A percentile compares a stretch with the other conserved stretches of the same genome.
Evolutionary conservation across 1,140 invertebrate genomes (phyloP).

Genomic region (Drosophila lini): DNA sequence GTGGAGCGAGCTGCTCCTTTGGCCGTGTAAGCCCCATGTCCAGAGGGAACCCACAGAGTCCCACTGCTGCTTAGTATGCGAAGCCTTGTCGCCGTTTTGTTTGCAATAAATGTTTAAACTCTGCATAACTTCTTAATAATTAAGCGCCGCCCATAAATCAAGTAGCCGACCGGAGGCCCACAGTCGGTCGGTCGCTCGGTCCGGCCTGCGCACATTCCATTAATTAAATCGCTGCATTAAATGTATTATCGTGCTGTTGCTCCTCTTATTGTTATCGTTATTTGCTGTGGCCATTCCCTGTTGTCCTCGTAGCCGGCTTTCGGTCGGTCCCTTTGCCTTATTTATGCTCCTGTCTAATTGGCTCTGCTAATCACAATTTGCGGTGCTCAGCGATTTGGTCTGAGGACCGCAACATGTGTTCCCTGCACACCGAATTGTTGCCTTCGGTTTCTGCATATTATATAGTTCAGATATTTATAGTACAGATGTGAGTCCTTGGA

Average conservation of each 20-base stretch:
- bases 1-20: slow-evolving; percentile 3
- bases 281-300: slow-evolving; percentile 29
- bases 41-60: neutral
- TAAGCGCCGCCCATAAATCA: slow-evolving; percentile 71
- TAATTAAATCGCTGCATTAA: slow-evolving; percentile 72
- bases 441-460: neutral
- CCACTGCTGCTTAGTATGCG: slow-evolving; percentile 60
- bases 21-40: neutral
- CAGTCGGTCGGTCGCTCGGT: neutral
- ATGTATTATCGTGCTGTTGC: slow-evolving; percentile 50
- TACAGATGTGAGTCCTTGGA: neutral
- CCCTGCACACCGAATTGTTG: neutral
- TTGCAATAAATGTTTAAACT: slow-evolving; percentile 80
- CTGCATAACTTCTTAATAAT: slow-evolving; percentile 79
- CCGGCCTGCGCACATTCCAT: slow-evolving; percentile 48
- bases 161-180: slow-evolving; percentile 28
- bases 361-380: slow-evolving; percentile 68
- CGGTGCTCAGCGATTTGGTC: slow-evolving; percentile 18
- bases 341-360: slow-evolving; percentile 68
- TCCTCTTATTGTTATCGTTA: slow-evolving; percentile 41
- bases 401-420: slow-evolving; percentile 42
- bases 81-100: slow-evolving; percentile 66
- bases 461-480: neutral
- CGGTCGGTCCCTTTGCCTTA: slow-evolving; percentile 44
- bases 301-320: slow-evolving; percentile 13